Evolutionary conservation across 2,888 invertebrate genomes (phyloP).

Genomic region (Leptopterna dolabrata): DNA sequence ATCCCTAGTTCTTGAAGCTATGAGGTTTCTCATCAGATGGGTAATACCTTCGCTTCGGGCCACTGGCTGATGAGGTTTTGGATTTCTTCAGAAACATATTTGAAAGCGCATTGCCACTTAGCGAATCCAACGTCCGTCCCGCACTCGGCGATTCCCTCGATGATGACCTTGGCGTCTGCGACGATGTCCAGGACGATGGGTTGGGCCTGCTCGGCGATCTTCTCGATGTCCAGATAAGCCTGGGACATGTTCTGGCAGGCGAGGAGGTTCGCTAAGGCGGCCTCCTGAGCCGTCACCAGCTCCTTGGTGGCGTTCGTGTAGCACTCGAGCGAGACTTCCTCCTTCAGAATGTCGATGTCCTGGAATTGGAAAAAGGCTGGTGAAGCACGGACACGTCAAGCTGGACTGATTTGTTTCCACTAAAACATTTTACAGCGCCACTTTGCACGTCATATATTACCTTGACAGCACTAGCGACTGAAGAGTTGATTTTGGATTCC

Average conservation of each 20-base stretch:
- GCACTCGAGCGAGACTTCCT: conserved; percentile 19
- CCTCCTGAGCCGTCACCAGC: background rate
- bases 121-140: background rate
- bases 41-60: conserved; percentile 45
- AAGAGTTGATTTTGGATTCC: conserved; percentile 9
- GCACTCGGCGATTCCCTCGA: conserved; percentile 17
- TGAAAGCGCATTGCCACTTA: conserved; percentile 19
- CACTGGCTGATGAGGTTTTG: conserved; percentile 19
- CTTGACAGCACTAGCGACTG: background rate
- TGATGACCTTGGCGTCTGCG: conserved; percentile 15
- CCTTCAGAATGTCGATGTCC: conserved; percentile 13
- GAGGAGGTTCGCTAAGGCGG: background rate
- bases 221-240: conserved; percentile 29
- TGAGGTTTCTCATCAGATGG: too few species aligned
- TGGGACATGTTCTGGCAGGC: conserved; percentile 23
- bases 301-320: conserved; percentile 45
- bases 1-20: too few species aligned
- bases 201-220: conserved; percentile 12
- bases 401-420: too few species aligned
- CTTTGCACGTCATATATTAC: too few species aligned
- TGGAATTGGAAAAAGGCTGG: background rate
- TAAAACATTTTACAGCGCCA: too few species aligned
- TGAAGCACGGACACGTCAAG: too few species aligned
- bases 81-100: background rate
- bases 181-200: background rate